phyloP scores from a whole-genome alignment of 2,888 invertebrate genomes.

The Bimastos eiseni region DNA sequence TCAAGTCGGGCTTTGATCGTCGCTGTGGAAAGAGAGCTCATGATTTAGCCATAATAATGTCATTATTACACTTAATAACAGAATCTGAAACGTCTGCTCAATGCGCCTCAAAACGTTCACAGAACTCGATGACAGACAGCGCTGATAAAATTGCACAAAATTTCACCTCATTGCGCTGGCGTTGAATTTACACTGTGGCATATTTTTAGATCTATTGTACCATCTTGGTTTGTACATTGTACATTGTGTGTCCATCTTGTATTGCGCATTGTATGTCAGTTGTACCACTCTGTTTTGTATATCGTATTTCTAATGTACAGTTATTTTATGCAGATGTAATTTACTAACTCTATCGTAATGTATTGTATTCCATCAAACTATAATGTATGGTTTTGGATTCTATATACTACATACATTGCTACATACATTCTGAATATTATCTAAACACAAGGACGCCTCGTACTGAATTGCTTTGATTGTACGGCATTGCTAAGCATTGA shows the following conservation, averaged over 20 bases:
- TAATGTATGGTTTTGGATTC: neutral
- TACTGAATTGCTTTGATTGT: no score
- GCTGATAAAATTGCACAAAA: neutral
- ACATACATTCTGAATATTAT: no score
- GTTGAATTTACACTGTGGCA: no score
- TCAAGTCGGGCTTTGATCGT: neutral
- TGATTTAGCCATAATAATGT: slow-evolving; percentile 4
- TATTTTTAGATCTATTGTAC: no score
- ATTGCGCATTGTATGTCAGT: neutral
- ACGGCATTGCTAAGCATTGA: no score
- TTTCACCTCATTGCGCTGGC: neutral
- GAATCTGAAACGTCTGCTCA: neutral
- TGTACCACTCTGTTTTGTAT: no score
- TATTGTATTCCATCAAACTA: neutral
- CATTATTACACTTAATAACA: neutral
- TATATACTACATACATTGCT: no score
- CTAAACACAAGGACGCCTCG: no score
- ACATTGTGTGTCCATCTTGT: neutral
- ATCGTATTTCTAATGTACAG: no score
- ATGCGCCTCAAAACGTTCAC: neutral
- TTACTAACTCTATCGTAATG: neutral
- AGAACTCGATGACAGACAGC: neutral
- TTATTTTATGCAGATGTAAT: no score
- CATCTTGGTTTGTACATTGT: no score
- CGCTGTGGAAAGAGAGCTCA: neutral